Base-by-base conservation (phyloP, 2,888 invertebrate species). In the Tipula lateralis region DNA sequence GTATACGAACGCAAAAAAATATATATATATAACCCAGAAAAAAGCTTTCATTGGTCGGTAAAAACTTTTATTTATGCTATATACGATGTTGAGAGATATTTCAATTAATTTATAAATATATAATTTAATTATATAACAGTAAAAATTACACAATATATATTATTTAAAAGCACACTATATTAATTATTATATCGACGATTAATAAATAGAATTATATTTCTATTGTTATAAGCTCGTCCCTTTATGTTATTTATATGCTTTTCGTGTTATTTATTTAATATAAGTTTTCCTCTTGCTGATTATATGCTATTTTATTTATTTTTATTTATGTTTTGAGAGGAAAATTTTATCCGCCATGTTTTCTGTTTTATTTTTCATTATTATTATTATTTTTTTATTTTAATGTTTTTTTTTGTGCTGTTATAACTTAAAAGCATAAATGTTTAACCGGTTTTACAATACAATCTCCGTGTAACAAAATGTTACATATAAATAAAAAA, bases 391-490 rank as follows among this genome's bases (percentile, higher is more conserved):
- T 66, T 50, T 50, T 36, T 36, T 36, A 9, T 44, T n/a, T n/a
- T 2, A 16, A 36, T 9, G 9, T 44, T n/a, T n/a, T 44, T 32
- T 44, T 44, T 44, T 44, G 13, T 44, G n/a, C 66, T 66, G 66
- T 24, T 66, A n/a, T n/a, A 66, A 24, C 66, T 66, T 82, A 82
- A 82, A 82, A 82, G 82, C 32, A 82, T 82, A 30, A 30, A 32
- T 82, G 32, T 30, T 66, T 82, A 82, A 82, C 82, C 82, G 82
- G 82, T 82, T 82, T 82, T 82, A 82, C 82, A 82, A 82, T 82
- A 32, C 82, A 82, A 82, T n/a, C 30, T 66, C 24, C n/a, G 24
- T 66, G 66, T 66, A 66, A 66, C 66, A 44, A 44, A 44, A 36
- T n/a, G 12, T 36, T 12, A 44, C n/a, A 44, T 7, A 66, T n/a